phyloP scores from a whole-genome alignment of 2,113 vertebrate genomes.

The Trichechus manatus region DNA sequence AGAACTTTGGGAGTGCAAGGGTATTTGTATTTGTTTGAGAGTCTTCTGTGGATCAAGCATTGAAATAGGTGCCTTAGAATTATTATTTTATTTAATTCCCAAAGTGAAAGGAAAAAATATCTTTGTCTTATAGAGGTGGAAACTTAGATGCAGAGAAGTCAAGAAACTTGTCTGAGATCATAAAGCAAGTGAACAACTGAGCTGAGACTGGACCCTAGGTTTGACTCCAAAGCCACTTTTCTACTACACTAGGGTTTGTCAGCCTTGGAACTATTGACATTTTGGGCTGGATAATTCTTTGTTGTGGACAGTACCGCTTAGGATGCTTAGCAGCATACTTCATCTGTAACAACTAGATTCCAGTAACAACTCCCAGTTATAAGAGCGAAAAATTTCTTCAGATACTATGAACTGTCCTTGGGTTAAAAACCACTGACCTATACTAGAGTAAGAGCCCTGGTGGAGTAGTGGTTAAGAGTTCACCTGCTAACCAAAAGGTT shows the following conservation, averaged over 20 bases:
- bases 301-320: background rate
- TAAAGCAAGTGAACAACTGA: background rate
- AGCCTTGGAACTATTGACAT: background rate
- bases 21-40: background rate
- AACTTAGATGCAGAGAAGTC: background rate
- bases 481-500: too few species aligned
- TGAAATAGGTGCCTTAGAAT: background rate
- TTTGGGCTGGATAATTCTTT: background rate
- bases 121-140: background rate
- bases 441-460: too few species aligned
- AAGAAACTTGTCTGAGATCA: background rate
- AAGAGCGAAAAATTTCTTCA: background rate
- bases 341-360: background rate
- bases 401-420: background rate
- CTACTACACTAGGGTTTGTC: background rate
- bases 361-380: background rate
- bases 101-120: background rate
- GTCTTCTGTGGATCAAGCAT: background rate
- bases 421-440: background rate
- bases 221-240: background rate
- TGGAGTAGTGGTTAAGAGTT: too few species aligned
- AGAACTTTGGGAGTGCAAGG: background rate
- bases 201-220: background rate
- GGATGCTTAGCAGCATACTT: background rate
- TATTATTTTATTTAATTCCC: background rate